Conservation (phyloP, 2,888 invertebrate species). For the Didymodactylos carnosus region DNA sequence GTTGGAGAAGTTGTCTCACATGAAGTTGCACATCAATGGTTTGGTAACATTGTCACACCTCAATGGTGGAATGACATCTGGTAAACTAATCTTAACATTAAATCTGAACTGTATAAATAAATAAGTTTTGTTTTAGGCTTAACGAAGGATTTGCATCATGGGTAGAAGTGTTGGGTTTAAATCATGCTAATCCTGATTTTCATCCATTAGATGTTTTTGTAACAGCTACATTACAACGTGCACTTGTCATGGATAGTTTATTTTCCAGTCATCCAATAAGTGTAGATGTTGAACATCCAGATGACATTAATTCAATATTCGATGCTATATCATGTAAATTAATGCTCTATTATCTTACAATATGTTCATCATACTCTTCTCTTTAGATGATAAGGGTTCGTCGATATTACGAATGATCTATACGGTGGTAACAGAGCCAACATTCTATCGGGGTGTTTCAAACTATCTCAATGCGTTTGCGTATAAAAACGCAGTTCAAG, state of each 20-base stretch:
- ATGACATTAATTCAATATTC: conserved; percentile 68
- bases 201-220: conserved; percentile 40
- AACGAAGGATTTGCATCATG: conserved; percentile 91
- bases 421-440: conserved; percentile 65
- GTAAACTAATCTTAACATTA: conserved; percentile 31
- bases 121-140: conserved; percentile 32
- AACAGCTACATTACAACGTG: conserved; percentile 35
- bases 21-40: conserved; percentile 14
- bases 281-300: conserved; percentile 57
- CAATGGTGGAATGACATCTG: conserved; percentile 83
- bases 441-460: neutral
- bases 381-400: conserved; percentile 85
- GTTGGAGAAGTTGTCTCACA: conserved; percentile 11
- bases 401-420: conserved; percentile 83
- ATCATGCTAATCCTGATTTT: conserved; percentile 25
- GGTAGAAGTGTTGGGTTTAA: conserved; percentile 78
- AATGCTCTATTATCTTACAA: conserved; percentile 34
- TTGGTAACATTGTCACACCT: conserved; percentile 18
- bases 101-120: neutral
- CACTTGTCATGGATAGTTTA: conserved; percentile 51
- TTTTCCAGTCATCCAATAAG: conserved; percentile 67
- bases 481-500: conserved; percentile 73
- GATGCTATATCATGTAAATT: conserved; percentile 68
- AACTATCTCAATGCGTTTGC: conserved; percentile 61
- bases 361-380: conserved; percentile 83